Conservation (phyloP, 2,113 vertebrate genomes). For the Tragulus kanchil region DNA sequence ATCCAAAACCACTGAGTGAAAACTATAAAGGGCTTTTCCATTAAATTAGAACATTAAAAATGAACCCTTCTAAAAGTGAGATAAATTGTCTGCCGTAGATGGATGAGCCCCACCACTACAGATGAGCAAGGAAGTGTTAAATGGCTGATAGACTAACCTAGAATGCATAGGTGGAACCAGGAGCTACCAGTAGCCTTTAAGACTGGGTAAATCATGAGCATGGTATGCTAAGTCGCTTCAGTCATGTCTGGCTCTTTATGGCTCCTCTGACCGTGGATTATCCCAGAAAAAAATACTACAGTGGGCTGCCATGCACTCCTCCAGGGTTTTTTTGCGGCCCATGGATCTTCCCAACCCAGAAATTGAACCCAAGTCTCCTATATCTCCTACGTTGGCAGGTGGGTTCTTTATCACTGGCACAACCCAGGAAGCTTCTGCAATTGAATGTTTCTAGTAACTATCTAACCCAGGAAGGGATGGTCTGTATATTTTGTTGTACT, state of each 20-base stretch:
- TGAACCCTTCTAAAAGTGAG: not conserved
- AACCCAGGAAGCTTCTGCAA: not conserved
- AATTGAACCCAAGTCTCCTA: not conserved
- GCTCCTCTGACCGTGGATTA: not conserved
- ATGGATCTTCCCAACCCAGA: not conserved
- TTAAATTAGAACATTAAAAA: slow-evolving; percentile 7
- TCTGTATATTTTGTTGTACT: slow-evolving; percentile 85
- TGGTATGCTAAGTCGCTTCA: not conserved
- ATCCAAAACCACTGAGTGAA: not conserved
- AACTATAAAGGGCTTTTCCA: not conserved
- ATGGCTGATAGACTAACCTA: not conserved
- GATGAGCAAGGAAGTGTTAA: not conserved
- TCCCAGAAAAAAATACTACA: not conserved
- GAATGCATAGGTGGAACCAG: not conserved
- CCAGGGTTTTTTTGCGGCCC: not conserved
- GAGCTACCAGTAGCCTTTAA: not conserved
- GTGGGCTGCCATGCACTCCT: not conserved
- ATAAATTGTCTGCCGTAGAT: not conserved
- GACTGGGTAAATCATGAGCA: not conserved
- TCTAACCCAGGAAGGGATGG: no score
- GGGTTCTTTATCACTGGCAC: not conserved
- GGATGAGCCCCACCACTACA: not conserved
- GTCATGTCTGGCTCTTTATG: not conserved
- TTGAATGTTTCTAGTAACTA: not conserved
- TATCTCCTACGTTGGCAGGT: not conserved